Evolutionary conservation across 2,797 vertebrate genomes (phyloP).

Genomic region (Dipus sagitta): DNA sequence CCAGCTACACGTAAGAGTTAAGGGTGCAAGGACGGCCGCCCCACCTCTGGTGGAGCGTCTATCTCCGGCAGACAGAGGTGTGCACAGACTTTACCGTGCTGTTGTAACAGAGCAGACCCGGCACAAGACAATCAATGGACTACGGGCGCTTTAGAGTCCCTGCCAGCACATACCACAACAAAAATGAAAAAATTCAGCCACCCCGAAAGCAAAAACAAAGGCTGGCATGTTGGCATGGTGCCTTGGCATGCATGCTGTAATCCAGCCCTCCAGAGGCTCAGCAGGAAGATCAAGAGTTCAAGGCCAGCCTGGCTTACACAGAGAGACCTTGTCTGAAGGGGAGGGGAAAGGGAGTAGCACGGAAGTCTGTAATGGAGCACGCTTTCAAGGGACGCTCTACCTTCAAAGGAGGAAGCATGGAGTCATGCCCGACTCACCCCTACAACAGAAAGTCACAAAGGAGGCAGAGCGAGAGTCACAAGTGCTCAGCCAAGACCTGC

Average conservation of each 20-base stretch:
- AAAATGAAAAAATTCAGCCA: slow-evolving; percentile 44
- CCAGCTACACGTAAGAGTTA: background rate
- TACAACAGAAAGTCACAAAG: background rate
- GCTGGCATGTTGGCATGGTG: background rate
- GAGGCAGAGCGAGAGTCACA: slow-evolving; percentile 32
- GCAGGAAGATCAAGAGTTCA: background rate
- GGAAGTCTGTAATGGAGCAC: slow-evolving; percentile 25
- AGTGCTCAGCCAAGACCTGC: slow-evolving; percentile 24
- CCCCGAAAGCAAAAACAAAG: slow-evolving; percentile 59
- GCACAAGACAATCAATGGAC: background rate
- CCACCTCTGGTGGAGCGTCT: background rate
- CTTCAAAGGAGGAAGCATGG: slow-evolving; percentile 66
- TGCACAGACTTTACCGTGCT: background rate
- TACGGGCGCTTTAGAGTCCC: background rate
- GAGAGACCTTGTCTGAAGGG: background rate
- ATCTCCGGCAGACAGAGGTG: background rate
- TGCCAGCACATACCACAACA: background rate
- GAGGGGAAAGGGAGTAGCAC: background rate
- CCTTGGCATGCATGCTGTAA: no score
- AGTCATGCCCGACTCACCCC: slow-evolving; percentile 63
- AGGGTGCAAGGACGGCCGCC: background rate
- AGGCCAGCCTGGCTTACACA: background rate
- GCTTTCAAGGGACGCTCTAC: slow-evolving; percentile 48
- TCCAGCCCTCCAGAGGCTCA: background rate
- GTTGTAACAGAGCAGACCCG: background rate